phyloP scores from a whole-genome alignment of 2,888 invertebrate species.

The Gerris lacustris region DNA sequence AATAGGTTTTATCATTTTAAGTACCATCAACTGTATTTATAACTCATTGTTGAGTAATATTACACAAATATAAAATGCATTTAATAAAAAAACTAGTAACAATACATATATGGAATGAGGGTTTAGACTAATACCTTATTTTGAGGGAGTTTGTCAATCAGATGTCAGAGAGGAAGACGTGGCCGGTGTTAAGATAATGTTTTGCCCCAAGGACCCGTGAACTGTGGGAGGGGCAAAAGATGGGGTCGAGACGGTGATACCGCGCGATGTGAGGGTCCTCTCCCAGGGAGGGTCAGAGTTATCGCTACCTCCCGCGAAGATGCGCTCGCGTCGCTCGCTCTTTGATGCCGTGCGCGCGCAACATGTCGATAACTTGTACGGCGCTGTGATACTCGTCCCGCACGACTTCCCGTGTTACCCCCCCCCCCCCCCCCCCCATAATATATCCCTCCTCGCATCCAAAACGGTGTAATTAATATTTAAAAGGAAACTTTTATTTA shows the following conservation, averaged over 20 bases:
- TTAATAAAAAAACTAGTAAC: too few species aligned
- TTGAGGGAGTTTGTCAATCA: too few species aligned
- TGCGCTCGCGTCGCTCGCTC: background rate
- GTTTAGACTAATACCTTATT: too few species aligned
- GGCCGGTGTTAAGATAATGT: too few species aligned
- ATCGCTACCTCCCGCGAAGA: background rate
- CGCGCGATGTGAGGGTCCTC: background rate
- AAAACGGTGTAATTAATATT: constrained; percentile 1
- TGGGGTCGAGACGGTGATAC: background rate
- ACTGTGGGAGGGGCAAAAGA: constrained; percentile 1
- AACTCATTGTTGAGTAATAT: too few species aligned
- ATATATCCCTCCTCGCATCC: background rate
- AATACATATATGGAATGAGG: too few species aligned
- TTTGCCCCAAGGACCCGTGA: too few species aligned
- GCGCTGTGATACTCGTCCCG: constrained; percentile 1
- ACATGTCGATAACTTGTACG: constrained; percentile 3
- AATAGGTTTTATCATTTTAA: too few species aligned
- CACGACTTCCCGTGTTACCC: background rate
- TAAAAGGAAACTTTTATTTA: background rate
- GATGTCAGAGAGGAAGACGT: too few species aligned
- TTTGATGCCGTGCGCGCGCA: constrained; percentile 1
- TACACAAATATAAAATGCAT: too few species aligned
- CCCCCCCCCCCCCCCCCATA: background rate
- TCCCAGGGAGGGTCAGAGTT: background rate
- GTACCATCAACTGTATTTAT: too few species aligned